Base-by-base conservation (phyloP, 2,113 vertebrate genomes). In the Oreochromis spilurus region DNA sequence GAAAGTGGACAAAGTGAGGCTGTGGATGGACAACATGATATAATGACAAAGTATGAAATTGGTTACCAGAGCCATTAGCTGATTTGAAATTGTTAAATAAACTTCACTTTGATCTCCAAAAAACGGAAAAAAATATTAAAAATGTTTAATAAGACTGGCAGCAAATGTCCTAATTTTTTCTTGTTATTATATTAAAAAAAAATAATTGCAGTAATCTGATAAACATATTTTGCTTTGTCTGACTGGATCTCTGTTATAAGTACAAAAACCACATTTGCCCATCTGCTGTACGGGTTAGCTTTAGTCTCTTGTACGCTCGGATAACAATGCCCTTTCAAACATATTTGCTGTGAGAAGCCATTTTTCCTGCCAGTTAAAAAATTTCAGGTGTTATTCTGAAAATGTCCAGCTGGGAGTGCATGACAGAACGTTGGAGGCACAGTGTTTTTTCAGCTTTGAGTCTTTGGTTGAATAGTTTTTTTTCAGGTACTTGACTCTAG, bases 71-170 rank as follows among this genome's bases (percentile, higher is more conserved):
- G 9, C 70, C 24, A 17, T 75, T 48, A 29, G 43, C 10, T 19
- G 5, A 48, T 29, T 75, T 75, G 24, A 75, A 75, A 48, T 29
- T 48, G 14, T 75, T 29, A 75, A 19, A 75, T 29, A 43, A 26
- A 26, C 40, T 75, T 75, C 17, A 29, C 14, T 48, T 19, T 75
- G 60, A 65, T 48, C 43, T 48, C 17, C 43, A 77, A 29, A 77
- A 50, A 31, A 0, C 0, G 0, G 1, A 19, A 19, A 43, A 53
- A 75, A 19, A 31, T 19, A 2, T 50, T 0, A 16, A 19, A 31
- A 50, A 31, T 5, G 16, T 5, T 75, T 48, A 11, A 50, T 50
- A 29, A 75, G 9, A 50, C 14, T 11, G 48, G 6, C 43, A 29
- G 2, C 12, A 31, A 75, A 31, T 48, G 43, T 11, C 16, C 9